These are phyloP conservation scores for Bucorvus abyssinicus DNA, from an alignment of 2,797 vertebrate species.

Conservation along the genomic window DNA sequence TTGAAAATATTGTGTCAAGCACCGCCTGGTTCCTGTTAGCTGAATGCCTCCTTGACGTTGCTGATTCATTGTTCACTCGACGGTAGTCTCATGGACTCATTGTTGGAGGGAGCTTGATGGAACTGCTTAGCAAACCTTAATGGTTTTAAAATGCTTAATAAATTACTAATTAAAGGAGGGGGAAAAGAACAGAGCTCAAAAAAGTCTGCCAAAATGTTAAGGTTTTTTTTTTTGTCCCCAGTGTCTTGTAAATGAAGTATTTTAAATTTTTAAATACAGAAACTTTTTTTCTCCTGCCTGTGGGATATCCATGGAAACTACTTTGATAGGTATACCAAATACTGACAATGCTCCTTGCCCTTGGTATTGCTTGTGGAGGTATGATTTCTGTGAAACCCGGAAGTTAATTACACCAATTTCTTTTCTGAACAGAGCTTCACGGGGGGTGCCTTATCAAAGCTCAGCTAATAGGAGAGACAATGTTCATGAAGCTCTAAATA, in stretches of 20 bases:
- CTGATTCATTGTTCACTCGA: background rate
- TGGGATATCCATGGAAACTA: background rate
- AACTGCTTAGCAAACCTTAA: background rate
- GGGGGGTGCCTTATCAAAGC: background rate
- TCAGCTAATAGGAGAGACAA: background rate
- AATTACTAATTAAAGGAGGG: background rate
- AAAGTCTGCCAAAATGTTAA: background rate
- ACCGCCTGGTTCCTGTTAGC: slow-evolving; percentile 43
- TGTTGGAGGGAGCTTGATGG: background rate
- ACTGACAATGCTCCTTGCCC: background rate
- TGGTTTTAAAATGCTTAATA: background rate
- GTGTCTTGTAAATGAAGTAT: background rate
- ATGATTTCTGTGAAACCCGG: background rate
- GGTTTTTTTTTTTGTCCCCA: rapidly evolving
- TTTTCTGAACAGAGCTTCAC: background rate
- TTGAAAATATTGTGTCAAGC: background rate
- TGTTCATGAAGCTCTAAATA: background rate
- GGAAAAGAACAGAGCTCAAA: background rate
- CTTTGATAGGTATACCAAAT: background rate
- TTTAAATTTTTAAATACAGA: background rate
- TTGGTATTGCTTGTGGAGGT: background rate
- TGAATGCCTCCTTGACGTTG: background rate
- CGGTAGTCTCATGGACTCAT: background rate
- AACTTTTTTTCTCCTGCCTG: background rate
- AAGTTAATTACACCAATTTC: background rate